phyloP scores from a whole-genome alignment of 2,797 vertebrate genomes.

The Erethizon dorsatum region DNA sequence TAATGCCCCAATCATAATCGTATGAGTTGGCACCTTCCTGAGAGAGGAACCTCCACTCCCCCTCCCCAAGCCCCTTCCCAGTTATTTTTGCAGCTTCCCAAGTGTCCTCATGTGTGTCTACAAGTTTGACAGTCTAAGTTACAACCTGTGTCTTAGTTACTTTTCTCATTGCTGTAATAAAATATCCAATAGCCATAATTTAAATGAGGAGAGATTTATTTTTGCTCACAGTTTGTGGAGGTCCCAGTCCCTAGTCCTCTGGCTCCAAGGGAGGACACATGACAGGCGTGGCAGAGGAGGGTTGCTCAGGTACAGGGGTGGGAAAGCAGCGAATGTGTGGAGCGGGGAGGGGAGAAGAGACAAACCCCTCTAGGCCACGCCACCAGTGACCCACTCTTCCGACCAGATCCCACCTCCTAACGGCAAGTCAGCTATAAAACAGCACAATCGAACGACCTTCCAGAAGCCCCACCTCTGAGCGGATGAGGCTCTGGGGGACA shows the following conservation, averaged over 20 bases:
- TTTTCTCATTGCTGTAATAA: not conserved
- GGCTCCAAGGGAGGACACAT: not conserved
- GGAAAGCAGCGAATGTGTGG: not conserved
- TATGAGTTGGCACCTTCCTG: not conserved
- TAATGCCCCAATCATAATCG: not conserved
- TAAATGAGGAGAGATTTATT: not conserved
- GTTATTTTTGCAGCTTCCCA: not conserved
- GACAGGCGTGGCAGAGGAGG: not conserved
- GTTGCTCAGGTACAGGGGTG: not conserved
- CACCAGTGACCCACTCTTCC: not conserved
- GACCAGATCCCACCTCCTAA: not conserved
- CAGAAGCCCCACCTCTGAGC: not conserved
- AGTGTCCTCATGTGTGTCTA: not conserved
- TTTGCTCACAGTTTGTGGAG: not conserved
- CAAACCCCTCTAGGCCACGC: not conserved
- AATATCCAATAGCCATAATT: not conserved
- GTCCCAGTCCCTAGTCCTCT: not conserved
- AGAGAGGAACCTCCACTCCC: not conserved
- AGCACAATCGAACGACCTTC: not conserved
- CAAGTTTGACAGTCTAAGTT: not conserved
- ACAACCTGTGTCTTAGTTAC: not conserved
- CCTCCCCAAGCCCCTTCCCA: not conserved
- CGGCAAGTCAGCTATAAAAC: not conserved
- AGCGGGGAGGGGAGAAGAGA: not conserved
- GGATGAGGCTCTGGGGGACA: not conserved